These are phyloP conservation scores for Liposcelis brunnea DNA, from an alignment of 2,888 invertebrate genomes.

Conservation along the genomic window DNA sequence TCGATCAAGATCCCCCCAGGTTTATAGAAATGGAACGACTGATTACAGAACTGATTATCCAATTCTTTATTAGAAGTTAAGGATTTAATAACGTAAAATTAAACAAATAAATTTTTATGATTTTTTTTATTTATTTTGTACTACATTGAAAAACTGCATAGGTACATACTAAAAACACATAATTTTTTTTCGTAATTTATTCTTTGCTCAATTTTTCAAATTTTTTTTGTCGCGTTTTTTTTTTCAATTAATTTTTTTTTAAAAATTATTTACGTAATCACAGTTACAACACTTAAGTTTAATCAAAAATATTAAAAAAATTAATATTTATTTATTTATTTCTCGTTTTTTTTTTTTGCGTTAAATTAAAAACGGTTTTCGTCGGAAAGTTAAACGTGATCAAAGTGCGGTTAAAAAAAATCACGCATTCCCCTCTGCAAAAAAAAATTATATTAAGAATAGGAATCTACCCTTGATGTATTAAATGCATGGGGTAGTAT, in stretches of 20 bases:
- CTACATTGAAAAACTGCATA: constrained; percentile 5
- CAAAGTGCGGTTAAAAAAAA: too few species aligned
- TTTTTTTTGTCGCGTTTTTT: background rate
- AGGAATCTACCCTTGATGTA: too few species aligned
- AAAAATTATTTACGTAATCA: constrained; percentile 5
- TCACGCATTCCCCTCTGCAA: too few species aligned
- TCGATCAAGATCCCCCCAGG: too few species aligned
- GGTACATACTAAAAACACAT: constrained; percentile 6
- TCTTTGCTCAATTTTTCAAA: background rate
- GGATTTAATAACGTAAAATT: background rate
- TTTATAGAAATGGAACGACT: too few species aligned
- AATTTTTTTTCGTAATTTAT: constrained; percentile 1
- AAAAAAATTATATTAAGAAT: too few species aligned
- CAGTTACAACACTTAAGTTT: constrained; percentile 7
- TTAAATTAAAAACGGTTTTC: background rate
- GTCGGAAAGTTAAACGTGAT: background rate
- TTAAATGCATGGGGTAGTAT: too few species aligned
- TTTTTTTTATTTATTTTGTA: constrained; percentile 4
- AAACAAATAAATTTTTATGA: background rate
- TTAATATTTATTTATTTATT: background rate
- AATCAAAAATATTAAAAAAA: constrained; percentile 1
- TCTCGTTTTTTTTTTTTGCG: background rate
- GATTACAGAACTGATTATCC: too few species aligned
- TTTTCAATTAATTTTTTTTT: background rate
- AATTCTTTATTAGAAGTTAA: background rate